These are phyloP conservation scores for Reinhardtius hippoglossoides DNA, from an alignment of 2,113 vertebrate genomes.

Conservation along the genomic window DNA sequence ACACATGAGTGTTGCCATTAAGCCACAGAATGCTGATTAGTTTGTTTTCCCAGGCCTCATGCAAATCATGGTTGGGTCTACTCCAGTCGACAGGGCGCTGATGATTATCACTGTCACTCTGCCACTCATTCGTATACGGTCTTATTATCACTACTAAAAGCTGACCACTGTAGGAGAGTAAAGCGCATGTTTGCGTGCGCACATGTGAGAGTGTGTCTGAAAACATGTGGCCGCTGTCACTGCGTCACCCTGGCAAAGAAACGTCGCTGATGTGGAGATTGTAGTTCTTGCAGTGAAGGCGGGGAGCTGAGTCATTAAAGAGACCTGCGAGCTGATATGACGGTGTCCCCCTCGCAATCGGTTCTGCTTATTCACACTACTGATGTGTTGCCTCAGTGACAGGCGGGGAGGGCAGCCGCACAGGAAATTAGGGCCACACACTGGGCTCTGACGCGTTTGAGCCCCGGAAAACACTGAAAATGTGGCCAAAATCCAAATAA, in stretches of 20 bases:
- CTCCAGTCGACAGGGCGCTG: neutral
- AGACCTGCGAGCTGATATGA: conserved; percentile 51
- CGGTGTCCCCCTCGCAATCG: neutral
- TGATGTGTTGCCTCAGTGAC: neutral
- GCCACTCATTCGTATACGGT: conserved; percentile 10
- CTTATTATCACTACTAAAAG: neutral
- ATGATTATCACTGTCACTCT: neutral
- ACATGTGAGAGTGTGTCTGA: neutral
- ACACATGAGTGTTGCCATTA: neutral
- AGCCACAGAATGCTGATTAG: neutral
- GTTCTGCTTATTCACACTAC: too few species aligned
- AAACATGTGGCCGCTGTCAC: conserved; percentile 17
- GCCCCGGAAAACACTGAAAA: too few species aligned
- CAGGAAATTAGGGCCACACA: neutral
- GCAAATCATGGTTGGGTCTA: neutral
- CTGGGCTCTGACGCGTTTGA: neutral
- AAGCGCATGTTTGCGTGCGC: neutral
- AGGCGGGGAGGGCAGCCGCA: conserved; percentile 5
- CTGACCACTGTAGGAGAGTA: conserved; percentile 8
- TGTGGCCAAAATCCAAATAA: too few species aligned
- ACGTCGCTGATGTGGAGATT: conserved; percentile 37
- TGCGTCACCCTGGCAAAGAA: conserved; percentile 18
- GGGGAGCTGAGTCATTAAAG: conserved; percentile 70
- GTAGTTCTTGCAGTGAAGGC: conserved; percentile 38
- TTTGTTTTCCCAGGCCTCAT: conserved; percentile 1